Percentiles rank a stretch among this genome's conserved stretches.
Evolutionary conservation across 2,113 vertebrate species (phyloP).

Genomic region (Eptesicus fuscus): DNA sequence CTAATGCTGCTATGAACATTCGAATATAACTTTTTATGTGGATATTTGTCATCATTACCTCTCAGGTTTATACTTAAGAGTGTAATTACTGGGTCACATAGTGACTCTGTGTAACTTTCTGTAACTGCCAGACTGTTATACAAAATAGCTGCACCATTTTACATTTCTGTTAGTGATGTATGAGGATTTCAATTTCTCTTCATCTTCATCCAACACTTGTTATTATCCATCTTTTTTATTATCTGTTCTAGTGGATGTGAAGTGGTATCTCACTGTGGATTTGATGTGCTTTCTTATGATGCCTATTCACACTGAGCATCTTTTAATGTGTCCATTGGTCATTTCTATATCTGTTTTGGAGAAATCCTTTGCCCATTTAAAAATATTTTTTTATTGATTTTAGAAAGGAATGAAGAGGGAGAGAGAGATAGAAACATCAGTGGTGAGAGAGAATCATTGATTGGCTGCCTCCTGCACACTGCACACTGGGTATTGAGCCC

Average conservation of each 20-base stretch:
- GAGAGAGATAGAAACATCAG: too few relatives aligned
- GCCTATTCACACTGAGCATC: not conserved
- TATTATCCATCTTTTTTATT: conserved; percentile 4
- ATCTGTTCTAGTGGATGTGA: not conserved
- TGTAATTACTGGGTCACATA: not conserved
- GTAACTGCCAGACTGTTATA: not conserved
- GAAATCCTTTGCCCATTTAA: conserved; percentile 18
- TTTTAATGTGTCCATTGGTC: not conserved
- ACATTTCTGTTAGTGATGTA: not conserved
- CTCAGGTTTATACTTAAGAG: not conserved
- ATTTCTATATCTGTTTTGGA: conserved; percentile 5
- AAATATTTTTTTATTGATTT: not conserved
- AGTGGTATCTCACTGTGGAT: not conserved
- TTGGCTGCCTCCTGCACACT: too few relatives aligned
- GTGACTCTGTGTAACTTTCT: not conserved
- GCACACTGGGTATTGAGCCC: too few relatives aligned
- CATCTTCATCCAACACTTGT: not conserved
- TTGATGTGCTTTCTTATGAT: not conserved
- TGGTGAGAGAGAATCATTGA: too few relatives aligned
- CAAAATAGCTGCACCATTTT: not conserved
- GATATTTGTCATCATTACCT: not conserved
- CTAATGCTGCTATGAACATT: conserved; percentile 8
- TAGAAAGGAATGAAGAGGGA: too few relatives aligned
- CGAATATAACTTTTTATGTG: not conserved
- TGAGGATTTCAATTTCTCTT: not conserved